phyloP scores from a whole-genome alignment of 2,888 invertebrate species.

The Heliconius sara region DNA sequence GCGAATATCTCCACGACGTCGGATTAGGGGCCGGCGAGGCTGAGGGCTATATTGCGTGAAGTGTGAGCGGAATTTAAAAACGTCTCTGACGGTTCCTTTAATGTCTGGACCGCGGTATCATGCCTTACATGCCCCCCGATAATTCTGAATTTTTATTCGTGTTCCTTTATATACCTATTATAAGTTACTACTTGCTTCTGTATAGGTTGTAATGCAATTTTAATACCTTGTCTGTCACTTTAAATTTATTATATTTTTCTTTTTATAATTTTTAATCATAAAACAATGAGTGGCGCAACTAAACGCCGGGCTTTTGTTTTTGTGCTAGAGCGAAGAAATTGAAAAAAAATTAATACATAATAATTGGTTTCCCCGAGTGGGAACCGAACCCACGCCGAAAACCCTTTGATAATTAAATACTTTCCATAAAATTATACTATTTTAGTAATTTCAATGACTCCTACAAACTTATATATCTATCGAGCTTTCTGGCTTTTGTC shows the following conservation, averaged over 20 bases:
- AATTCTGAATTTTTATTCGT: conserved; percentile 5
- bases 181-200: too few relatives aligned
- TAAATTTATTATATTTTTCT: too few relatives aligned
- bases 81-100: conserved; percentile 55
- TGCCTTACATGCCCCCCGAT: conserved; percentile 14
- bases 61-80: conserved; percentile 69
- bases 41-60: conserved; percentile 58
- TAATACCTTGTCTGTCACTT: too few relatives aligned
- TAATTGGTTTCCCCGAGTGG: not conserved
- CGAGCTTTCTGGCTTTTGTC: conserved; percentile 1
- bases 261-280: too few relatives aligned
- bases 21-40: conserved; percentile 64
- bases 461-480: not conserved
- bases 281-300: not conserved
- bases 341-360: not conserved
- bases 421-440: not conserved
- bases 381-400: not conserved
- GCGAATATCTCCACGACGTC: conserved; percentile 67
- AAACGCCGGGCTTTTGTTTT: not conserved
- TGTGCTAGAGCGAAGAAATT: not conserved
- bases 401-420: too few relatives aligned
- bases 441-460: not conserved
- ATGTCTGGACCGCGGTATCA: conserved; percentile 36
- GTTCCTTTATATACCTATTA: too few relatives aligned
- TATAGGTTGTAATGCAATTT: too few relatives aligned